Conservation (phyloP, 1,140 invertebrate species). For the Battus philenor region DNA sequence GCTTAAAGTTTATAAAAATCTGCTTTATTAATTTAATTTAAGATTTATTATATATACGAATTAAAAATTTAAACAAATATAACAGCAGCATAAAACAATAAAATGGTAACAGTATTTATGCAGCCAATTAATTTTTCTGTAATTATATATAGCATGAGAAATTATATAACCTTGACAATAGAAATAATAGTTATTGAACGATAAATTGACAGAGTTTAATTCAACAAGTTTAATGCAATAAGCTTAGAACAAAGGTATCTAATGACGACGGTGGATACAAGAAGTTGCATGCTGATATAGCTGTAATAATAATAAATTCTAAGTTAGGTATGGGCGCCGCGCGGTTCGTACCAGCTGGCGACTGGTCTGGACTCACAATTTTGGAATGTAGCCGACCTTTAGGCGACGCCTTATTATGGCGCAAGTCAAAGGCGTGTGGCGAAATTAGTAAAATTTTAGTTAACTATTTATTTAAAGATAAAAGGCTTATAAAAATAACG, state of each 20-base stretch:
- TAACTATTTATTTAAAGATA: too few species aligned
- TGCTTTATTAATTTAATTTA: too few species aligned
- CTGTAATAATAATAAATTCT: conserved; percentile 15
- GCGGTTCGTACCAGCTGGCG: conserved; percentile 50
- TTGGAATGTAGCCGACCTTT: conserved; percentile 70
- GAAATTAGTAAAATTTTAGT: too few species aligned
- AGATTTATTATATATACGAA: too few species aligned
- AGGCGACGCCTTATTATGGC: conserved; percentile 42
- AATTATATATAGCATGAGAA: too few species aligned
- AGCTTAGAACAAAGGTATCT: conserved; percentile 13
- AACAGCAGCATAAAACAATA: too few species aligned
- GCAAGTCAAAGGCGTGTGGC: conserved; percentile 23
- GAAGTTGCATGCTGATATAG: not conserved
- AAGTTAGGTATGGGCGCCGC: conserved; percentile 23
- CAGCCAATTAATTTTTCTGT: too few species aligned
- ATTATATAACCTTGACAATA: not conserved
- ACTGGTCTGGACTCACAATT: conserved; percentile 60
- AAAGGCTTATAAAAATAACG: too few species aligned
- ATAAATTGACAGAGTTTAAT: not conserved
- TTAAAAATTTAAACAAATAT: too few species aligned
- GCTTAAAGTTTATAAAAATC: too few species aligned
- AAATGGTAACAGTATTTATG: too few species aligned
- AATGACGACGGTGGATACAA: conserved; percentile 3
- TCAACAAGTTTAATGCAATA: not conserved
- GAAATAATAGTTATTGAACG: too few species aligned